Base-by-base conservation (phyloP, 2,113 vertebrate genomes). In the Xiphophorus hellerii region DNA sequence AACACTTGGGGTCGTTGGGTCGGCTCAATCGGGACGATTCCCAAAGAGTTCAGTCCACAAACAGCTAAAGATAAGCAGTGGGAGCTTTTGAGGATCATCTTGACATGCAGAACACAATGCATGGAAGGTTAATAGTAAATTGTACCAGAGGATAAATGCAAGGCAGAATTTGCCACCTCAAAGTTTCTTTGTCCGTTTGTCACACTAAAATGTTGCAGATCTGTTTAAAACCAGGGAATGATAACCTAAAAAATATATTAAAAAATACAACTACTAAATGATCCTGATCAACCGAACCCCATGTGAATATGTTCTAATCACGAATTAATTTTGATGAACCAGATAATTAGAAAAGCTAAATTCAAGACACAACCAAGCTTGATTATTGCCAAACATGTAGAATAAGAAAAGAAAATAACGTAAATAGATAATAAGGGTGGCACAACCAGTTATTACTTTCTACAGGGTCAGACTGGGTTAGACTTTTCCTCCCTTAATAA, bases 1-100 rank as follows among this genome's bases (percentile, higher is more conserved):
- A 82, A 84, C 73, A 80, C 62, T 20, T 81, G 30, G 37, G 39
- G 81, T 3, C 75, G 20, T 84, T 30, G 42, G 39, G 80, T 3
- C 75, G 60, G 13, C 6, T 4, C 25, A 31, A 35, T 25, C 62
- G 78, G 10, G 54, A 27, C 30, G 60, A 77, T 66, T 39, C 64
- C 10, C 35, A 37, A 37, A 61, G 37, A 48, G 35, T n/a, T 58
- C 8, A 35, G 13, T 61, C 31, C 27, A 77, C 25, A 20, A 25
- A 29, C 13, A 30, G 25, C n/a, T 58, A n/a, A n/a, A 58, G 25
- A n/a, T n/a, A 22, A 58, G 6, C 3, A 58, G 22, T n/a, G 22
- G 51, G 51, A 58, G 22, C 22, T 58, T n/a, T 58, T n/a, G 25
- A 11, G 25, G 51, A 25, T n/a, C 17, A n/a, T 58, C 51, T 58